phyloP scores from a whole-genome alignment of 2,113 vertebrate genomes.

The Entelurus aequoreus region DNA sequence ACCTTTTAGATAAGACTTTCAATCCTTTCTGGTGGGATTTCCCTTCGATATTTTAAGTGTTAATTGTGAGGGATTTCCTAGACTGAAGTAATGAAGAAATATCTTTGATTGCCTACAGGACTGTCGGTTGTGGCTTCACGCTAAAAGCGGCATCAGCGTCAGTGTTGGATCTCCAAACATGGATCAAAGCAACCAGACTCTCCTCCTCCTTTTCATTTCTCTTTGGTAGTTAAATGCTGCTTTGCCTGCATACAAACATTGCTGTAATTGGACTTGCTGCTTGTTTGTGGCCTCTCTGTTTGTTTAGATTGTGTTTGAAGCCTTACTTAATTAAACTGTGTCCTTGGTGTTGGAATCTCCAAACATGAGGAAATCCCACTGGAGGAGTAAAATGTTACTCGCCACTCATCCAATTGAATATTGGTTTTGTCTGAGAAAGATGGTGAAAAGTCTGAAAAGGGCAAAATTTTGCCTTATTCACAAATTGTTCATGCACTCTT shows the following conservation, averaged over 20 bases:
- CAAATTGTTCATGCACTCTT: too few species aligned
- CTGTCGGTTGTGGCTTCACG: slow-evolving; percentile 19
- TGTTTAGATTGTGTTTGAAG: slow-evolving; percentile 61
- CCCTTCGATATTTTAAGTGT: slow-evolving; percentile 17
- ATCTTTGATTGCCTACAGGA: slow-evolving; percentile 30
- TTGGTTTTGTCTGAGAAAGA: not conserved
- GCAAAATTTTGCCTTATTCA: not conserved
- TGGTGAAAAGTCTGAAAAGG: not conserved
- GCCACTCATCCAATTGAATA: slow-evolving; percentile 13
- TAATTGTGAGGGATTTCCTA: slow-evolving; percentile 27
- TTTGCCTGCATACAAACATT: slow-evolving; percentile 55
- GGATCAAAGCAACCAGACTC: slow-evolving; percentile 48
- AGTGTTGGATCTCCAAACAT: slow-evolving; percentile 31
- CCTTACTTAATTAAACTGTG: slow-evolving; percentile 53
- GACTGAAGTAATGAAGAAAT: slow-evolving; percentile 4
- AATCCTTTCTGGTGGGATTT: slow-evolving; percentile 14
- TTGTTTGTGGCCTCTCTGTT: slow-evolving; percentile 56
- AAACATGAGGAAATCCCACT: slow-evolving; percentile 11
- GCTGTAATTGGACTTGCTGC: slow-evolving; percentile 59
- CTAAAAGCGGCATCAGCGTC: slow-evolving; percentile 24
- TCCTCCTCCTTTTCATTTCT: slow-evolving; percentile 14
- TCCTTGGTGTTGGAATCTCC: slow-evolving; percentile 41
- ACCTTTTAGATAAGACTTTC: not conserved
- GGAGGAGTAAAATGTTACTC: slow-evolving; percentile 11
- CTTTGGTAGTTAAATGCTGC: slow-evolving; percentile 29